Evolutionary conservation across 2,797 vertebrate species (phyloP).

Genomic region (Artibeus jamaicensis): DNA sequence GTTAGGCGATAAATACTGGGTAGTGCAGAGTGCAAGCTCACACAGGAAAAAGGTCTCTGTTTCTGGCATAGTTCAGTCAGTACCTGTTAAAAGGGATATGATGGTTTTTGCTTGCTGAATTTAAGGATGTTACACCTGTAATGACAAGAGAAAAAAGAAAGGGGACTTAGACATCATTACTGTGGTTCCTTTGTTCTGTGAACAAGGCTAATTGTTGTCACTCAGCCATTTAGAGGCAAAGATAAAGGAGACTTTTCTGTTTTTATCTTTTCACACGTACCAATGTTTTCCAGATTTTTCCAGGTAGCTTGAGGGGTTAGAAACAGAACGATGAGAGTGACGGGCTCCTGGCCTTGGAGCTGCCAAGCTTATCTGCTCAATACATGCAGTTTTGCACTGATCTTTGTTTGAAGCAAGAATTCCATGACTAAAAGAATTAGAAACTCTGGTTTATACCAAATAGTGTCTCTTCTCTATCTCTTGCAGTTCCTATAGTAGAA

Average conservation of each 20-base stretch:
- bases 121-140: not conserved
- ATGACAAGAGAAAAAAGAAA: not conserved
- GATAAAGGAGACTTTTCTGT: not conserved
- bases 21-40: not conserved
- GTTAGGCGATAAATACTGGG: not conserved
- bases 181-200: not conserved
- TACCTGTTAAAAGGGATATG: not conserved
- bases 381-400: not conserved
- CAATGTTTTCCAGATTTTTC: not conserved
- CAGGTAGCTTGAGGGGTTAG: not conserved
- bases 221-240: not conserved
- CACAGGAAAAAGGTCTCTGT: not conserved
- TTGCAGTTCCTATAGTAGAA: not conserved
- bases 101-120: not conserved
- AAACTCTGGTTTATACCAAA: not conserved
- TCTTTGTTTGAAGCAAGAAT: not conserved
- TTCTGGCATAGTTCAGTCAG: not conserved
- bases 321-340: not conserved
- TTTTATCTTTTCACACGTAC: not conserved
- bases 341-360: not conserved
- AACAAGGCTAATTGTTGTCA: not conserved
- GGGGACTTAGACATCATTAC: not conserved
- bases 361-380: not conserved
- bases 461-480: not conserved
- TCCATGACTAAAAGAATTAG: not conserved